Base-by-base conservation (phyloP, 2,797 vertebrate genomes). In the Poecilia wingei region DNA sequence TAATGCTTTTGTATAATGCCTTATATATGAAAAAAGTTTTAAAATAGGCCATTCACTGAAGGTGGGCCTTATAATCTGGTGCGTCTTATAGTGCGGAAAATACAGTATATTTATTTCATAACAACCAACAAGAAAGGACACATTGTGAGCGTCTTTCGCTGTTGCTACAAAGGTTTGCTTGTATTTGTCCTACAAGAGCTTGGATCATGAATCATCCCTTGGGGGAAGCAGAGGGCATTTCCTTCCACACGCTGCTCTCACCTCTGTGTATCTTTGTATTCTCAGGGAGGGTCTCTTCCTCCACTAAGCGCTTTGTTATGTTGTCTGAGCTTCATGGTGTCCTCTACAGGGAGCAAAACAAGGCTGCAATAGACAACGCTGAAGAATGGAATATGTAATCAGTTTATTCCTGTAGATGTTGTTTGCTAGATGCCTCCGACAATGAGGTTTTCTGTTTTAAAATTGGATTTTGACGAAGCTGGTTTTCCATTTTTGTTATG, bases 211-310 rank as follows among this genome's bases (percentile, higher is more conserved):
- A 86, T 88, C 81, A 75, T 83, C 74, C 74, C 55, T 1, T 9
- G 72, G 84, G 66, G 86, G 83, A 47, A 83, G 76, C 79, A 77
- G 76, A 83, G 91, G 85, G 86, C 77, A 85, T 89, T 94, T 89
- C 92, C 91, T 89, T 90, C 80, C 84, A 87, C 76, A 73, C 57
- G 76, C 33, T 9, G 64, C 89, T 82, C 75, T 46, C 75, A 83
- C 87, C 77, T 85, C 25, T 81, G 46, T 83, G 9, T 82, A 43
- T 91, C 86, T 92, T 92, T 94, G 88, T 85, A 49, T 91, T 91
- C 53, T 72, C 46, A 77, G 91, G 91, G 86, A 92, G 92, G 90
- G 89, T 88, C 87, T 89, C 89, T 94, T 93, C 92, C 92, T 89
- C 77, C 75, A 18, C 77, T 12, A 86, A 86, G 81, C 68, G 72